A percentile compares a stretch with the other conserved stretches of the same genome.
Conservation (phyloP, 2,888 invertebrate genomes). For the Phlogophora meticulosa region DNA sequence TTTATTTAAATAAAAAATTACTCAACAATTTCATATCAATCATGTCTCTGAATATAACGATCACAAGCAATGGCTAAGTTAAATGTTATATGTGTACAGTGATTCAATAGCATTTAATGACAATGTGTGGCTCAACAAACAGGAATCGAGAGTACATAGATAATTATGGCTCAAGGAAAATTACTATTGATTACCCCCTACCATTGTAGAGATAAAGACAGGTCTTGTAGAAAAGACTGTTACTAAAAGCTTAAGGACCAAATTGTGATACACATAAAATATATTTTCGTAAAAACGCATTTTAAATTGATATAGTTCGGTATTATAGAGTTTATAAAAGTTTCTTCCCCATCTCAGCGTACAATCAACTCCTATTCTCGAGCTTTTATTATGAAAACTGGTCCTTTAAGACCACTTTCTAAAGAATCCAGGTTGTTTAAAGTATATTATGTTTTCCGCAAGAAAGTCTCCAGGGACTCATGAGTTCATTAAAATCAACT, state of each 20-base stretch:
- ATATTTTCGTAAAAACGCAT: background rate
- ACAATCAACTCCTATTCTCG: constrained; percentile 18
- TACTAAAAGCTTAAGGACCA: background rate
- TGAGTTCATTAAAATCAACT: constrained; percentile 31
- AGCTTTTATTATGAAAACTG: constrained; percentile 21
- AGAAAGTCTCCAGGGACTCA: constrained; percentile 18
- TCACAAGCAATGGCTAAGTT: constrained; percentile 17
- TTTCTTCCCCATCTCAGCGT: background rate
- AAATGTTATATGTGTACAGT: constrained; percentile 3
- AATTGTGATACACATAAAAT: background rate
- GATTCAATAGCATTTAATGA: constrained; percentile 28
- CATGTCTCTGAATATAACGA: constrained; percentile 2
- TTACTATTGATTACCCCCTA: constrained; percentile 37
- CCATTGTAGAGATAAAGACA: background rate
- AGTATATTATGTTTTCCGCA: constrained; percentile 13
- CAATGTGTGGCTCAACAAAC: constrained; percentile 26
- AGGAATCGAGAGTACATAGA: constrained; percentile 18
- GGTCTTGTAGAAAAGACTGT: background rate
- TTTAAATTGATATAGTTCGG: background rate
- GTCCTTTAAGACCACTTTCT: constrained; percentile 20
- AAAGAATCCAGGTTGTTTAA: constrained; percentile 18
- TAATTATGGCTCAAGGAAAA: constrained; percentile 43
- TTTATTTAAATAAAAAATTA: constrained; percentile 21
- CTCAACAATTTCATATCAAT: constrained; percentile 22
- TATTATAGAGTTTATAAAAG: background rate